Evolutionary conservation across 2,113 vertebrate genomes (phyloP).

Genomic region (Suricata suricatta): DNA sequence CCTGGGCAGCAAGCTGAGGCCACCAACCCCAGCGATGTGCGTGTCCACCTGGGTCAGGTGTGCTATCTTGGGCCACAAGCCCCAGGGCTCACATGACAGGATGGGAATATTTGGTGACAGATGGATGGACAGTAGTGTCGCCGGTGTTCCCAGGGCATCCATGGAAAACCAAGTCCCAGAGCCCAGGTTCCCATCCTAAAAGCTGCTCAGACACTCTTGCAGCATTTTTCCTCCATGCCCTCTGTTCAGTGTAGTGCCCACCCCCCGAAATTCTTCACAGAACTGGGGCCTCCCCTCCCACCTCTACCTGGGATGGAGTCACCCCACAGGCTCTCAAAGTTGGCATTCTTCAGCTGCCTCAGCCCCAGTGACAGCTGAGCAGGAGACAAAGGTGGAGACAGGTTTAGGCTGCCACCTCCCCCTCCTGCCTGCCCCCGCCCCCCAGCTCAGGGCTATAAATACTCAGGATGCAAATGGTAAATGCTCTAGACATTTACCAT

Average conservation of each 20-base stretch:
- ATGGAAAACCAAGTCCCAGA: background rate
- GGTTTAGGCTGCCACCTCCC: background rate
- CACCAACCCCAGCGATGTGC: fast-evolving
- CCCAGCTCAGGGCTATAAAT: slow-evolving; percentile 11
- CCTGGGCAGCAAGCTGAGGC: background rate
- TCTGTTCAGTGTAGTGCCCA: background rate
- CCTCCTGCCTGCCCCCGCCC: background rate
- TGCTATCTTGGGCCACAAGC: background rate
- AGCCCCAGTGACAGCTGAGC: background rate
- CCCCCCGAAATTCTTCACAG: background rate
- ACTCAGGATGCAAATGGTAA: background rate
- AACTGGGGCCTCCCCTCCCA: background rate
- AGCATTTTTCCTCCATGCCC: background rate
- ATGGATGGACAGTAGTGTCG: fast-evolving
- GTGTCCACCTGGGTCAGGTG: too few relatives aligned
- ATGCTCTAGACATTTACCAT: background rate
- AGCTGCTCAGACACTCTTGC: background rate
- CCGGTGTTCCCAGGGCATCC: background rate
- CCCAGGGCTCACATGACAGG: background rate
- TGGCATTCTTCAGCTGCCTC: background rate
- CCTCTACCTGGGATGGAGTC: background rate
- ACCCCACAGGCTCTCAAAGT: background rate
- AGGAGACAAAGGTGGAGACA: background rate
- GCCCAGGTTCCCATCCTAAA: background rate
- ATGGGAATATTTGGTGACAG: background rate